phyloP scores from a whole-genome alignment of 2,113 vertebrate species.

The Eudyptes chrysolophus region DNA sequence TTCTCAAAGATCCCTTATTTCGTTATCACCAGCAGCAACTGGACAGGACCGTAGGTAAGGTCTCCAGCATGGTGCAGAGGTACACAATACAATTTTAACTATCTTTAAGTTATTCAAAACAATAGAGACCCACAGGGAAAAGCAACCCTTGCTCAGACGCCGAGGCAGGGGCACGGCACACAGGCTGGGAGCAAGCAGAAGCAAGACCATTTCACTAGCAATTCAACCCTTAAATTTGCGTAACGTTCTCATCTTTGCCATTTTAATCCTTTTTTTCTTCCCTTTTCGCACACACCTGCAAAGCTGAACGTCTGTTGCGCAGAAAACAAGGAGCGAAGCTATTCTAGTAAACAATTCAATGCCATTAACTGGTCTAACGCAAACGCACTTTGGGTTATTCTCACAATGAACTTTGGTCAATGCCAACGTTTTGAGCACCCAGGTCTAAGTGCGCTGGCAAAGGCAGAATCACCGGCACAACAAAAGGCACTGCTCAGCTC shows the following conservation, averaged over 20 bases:
- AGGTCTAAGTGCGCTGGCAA: neutral
- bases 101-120: neutral
- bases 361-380: neutral
- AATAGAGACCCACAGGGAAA: neutral
- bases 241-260: neutral
- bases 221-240: neutral
- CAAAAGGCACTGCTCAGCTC: neutral
- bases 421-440: neutral
- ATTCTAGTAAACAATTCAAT: neutral
- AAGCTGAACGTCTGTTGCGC: neutral
- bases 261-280: neutral
- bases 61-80: neutral
- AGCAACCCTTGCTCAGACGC: neutral
- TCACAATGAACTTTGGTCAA: neutral
- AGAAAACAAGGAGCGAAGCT: constrained; percentile 3
- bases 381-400: neutral
- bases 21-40: neutral
- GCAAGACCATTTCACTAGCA: neutral
- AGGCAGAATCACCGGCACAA: neutral
- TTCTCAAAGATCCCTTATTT: neutral
- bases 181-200: neutral
- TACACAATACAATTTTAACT: neutral
- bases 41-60: neutral
- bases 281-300: neutral
- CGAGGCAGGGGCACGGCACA: neutral